Conservation (phyloP, 2,113 vertebrate species). For the Oriolus oriolus region DNA sequence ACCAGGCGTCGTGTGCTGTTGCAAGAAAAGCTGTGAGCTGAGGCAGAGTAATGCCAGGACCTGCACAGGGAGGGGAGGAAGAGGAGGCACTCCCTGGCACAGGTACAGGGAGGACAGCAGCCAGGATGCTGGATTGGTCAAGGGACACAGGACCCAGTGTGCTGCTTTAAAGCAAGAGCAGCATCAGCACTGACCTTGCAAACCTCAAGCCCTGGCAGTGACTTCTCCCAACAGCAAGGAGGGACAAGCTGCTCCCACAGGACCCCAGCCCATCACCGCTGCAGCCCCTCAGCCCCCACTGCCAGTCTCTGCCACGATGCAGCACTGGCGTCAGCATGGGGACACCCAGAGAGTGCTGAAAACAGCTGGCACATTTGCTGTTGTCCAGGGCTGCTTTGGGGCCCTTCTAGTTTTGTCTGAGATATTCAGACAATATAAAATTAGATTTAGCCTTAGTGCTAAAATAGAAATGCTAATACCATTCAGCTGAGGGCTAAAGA, state of each 20-base stretch:
- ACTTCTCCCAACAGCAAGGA: background rate
- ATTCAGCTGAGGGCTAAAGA: background rate
- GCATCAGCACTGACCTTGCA: background rate
- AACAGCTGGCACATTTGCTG: background rate
- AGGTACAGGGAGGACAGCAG: background rate
- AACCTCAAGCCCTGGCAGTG: background rate
- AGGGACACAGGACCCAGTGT: background rate
- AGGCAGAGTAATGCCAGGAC: background rate
- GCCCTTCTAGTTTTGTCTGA: background rate
- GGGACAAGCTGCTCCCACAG: background rate
- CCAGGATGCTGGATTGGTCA: background rate
- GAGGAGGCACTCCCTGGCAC: background rate
- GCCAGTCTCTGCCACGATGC: background rate
- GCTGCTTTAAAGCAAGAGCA: background rate
- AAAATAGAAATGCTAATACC: background rate
- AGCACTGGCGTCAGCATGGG: rapidly evolving
- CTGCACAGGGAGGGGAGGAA: background rate
- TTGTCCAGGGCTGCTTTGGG: background rate
- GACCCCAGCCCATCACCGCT: background rate
- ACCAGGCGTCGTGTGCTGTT: rapidly evolving
- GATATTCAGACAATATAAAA: background rate
- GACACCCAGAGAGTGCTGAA: background rate
- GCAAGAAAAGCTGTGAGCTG: background rate
- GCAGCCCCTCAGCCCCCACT: background rate
- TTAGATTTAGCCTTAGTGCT: background rate